Evolutionary conservation across 1,140 invertebrate species (phyloP).

Genomic region (Tenebrio molitor): DNA sequence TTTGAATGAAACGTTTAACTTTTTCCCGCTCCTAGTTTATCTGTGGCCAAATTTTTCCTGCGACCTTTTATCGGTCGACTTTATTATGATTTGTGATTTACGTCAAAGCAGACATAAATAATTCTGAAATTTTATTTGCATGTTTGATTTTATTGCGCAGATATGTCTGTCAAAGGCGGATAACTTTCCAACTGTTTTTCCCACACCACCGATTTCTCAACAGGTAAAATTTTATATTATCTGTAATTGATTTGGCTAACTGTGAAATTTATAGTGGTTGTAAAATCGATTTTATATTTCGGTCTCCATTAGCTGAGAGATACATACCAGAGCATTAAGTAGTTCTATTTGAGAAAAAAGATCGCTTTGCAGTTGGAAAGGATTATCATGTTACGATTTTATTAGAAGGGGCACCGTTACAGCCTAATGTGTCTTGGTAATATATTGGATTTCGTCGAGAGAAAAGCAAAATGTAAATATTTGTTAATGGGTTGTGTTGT

Average conservation of each 20-base stretch:
- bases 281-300: constrained; percentile 8
- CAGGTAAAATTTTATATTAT: neutral
- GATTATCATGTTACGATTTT: constrained; percentile 26
- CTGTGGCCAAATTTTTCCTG: too few relatives aligned
- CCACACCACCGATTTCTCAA: neutral
- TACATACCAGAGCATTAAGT: constrained; percentile 5
- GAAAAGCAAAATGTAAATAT: constrained; percentile 38
- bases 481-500: constrained; percentile 39
- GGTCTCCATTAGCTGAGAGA: neutral
- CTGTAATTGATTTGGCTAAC: constrained; percentile 1
- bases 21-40: too few relatives aligned
- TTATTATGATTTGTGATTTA: too few relatives aligned
- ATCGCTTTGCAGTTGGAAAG: constrained; percentile 13
- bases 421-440: constrained; percentile 24
- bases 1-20: too few relatives aligned
- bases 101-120: too few relatives aligned
- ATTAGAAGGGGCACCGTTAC: constrained; percentile 11
- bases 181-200: too few relatives aligned
- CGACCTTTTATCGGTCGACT: too few relatives aligned
- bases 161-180: too few relatives aligned
- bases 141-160: too few relatives aligned
- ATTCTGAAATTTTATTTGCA: too few relatives aligned
- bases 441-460: constrained; percentile 13
- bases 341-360: neutral
- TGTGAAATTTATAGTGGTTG: constrained; percentile 1